A percentile compares a stretch with the other conserved stretches of the same genome.
Conservation (phyloP, 92 coral and sea anemone genomes). For the Palythoa grandiflora region DNA sequence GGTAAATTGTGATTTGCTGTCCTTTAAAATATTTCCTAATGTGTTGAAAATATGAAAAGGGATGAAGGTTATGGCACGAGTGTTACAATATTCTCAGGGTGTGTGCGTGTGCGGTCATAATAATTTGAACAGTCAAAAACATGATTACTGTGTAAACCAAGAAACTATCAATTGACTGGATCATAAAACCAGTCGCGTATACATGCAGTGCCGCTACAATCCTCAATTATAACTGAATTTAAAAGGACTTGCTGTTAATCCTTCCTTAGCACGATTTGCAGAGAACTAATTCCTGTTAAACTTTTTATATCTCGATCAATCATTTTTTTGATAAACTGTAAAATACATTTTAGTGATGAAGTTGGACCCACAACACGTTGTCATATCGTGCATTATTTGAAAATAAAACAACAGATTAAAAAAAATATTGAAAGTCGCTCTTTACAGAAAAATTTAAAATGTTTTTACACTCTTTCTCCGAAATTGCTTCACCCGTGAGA, state of each 20-base stretch:
- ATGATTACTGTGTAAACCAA: background rate
- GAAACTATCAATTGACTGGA: background rate
- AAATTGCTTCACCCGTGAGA: background rate
- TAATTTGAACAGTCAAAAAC: background rate
- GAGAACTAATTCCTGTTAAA: constrained; percentile 30
- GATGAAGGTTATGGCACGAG: constrained; percentile 47
- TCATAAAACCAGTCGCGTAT: background rate
- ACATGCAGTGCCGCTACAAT: background rate
- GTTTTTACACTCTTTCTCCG: background rate
- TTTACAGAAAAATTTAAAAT: background rate
- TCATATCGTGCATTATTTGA: background rate
- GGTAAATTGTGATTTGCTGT: background rate
- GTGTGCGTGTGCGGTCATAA: background rate
- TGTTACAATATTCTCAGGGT: background rate
- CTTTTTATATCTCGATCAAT: constrained; percentile 3
- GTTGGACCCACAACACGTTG: background rate
- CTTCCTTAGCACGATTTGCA: background rate
- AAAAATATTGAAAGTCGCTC: background rate
- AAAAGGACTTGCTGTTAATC: background rate
- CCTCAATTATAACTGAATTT: background rate
- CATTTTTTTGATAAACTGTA: background rate
- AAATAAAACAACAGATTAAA: background rate
- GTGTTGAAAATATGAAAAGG: constrained; percentile 40
- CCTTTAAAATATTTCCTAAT: constrained; percentile 31
- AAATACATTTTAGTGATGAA: background rate